Conservation (phyloP, 2,113 vertebrate species). For the Smithornis capensis region DNA sequence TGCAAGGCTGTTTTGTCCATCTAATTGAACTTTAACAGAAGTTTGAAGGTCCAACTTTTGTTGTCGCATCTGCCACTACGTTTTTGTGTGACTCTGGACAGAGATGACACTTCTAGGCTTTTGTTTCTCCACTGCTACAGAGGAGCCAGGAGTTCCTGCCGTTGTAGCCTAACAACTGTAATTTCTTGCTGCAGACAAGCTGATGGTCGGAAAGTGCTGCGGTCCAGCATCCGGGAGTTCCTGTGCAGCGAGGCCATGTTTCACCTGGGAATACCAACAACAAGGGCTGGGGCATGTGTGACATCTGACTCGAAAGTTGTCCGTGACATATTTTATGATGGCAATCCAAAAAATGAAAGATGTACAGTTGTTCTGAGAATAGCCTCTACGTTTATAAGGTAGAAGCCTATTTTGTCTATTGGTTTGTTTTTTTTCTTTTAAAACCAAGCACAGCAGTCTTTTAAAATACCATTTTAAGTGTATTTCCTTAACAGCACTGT, state of each 20-base stretch:
- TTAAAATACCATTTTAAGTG: not conserved
- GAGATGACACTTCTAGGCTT: not conserved
- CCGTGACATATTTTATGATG: conserved; percentile 88
- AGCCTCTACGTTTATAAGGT: conserved; percentile 93
- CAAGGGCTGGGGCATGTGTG: conserved; percentile 87
- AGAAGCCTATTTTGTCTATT: not conserved
- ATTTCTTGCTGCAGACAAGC: conserved; percentile 79
- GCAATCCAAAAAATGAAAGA: conserved; percentile 82
- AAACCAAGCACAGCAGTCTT: not conserved
- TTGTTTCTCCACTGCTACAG: not conserved
- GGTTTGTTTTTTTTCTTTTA: not conserved
- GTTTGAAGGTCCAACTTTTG: not conserved
- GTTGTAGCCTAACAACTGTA: fast-evolving
- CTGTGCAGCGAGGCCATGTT: conserved; percentile 95
- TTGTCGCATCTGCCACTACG: not conserved
- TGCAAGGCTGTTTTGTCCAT: not conserved
- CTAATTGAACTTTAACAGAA: not conserved
- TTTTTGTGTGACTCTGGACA: not conserved
- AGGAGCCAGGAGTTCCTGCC: not conserved
- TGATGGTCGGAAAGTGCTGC: conserved; percentile 92
- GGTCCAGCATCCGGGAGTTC: conserved; percentile 95
- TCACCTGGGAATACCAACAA: conserved; percentile 90
- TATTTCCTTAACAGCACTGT: not conserved
- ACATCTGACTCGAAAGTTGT: conserved; percentile 84
- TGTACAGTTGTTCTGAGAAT: conserved; percentile 92